A percentile compares a stretch with the other conserved stretches of the same genome.
Conservation (phyloP, 1,140 invertebrate genomes). For the Bicyclus anynana region DNA sequence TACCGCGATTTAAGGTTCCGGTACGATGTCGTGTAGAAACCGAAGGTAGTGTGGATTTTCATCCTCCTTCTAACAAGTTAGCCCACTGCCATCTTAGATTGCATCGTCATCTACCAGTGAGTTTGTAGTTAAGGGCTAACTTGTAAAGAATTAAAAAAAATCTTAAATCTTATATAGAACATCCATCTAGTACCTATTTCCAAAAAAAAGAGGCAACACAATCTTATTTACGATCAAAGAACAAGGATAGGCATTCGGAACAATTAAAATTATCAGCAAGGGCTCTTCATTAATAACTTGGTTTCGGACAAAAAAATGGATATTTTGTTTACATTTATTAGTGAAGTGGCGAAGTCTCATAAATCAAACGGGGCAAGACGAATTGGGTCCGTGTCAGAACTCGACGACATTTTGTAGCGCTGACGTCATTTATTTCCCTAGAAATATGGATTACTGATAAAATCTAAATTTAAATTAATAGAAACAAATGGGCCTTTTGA, state of each 20-base stretch:
- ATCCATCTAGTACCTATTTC: slow-evolving; percentile 35
- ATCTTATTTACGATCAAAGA: slow-evolving; percentile 49
- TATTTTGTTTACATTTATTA: slow-evolving; percentile 75
- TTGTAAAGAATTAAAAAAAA: too few species aligned
- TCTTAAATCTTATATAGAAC: too few species aligned
- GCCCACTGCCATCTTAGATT: too few species aligned
- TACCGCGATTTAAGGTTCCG: too few species aligned
- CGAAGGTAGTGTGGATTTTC: too few species aligned
- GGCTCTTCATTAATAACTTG: slow-evolving; percentile 61
- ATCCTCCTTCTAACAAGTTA: too few species aligned
- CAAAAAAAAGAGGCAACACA: slow-evolving; percentile 40
- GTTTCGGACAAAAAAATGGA: slow-evolving; percentile 49
- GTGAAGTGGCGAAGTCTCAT: slow-evolving; percentile 58
- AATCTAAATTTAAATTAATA: slow-evolving; percentile 2
- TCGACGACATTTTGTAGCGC: slow-evolving; percentile 42
- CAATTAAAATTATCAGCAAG: slow-evolving; percentile 63
- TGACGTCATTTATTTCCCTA: slow-evolving; percentile 36
- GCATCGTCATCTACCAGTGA: too few species aligned
- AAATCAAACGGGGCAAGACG: slow-evolving; percentile 60
- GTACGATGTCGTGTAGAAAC: too few species aligned
- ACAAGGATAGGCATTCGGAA: slow-evolving; percentile 48
- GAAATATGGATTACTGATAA: slow-evolving; percentile 26
- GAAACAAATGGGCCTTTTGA: not conserved
- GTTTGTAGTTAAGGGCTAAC: too few species aligned
- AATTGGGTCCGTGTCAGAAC: slow-evolving; percentile 46